These are phyloP conservation scores for Xiphophorus maculatus DNA, from an alignment of 2,113 vertebrate genomes.

Conservation along the genomic window DNA sequence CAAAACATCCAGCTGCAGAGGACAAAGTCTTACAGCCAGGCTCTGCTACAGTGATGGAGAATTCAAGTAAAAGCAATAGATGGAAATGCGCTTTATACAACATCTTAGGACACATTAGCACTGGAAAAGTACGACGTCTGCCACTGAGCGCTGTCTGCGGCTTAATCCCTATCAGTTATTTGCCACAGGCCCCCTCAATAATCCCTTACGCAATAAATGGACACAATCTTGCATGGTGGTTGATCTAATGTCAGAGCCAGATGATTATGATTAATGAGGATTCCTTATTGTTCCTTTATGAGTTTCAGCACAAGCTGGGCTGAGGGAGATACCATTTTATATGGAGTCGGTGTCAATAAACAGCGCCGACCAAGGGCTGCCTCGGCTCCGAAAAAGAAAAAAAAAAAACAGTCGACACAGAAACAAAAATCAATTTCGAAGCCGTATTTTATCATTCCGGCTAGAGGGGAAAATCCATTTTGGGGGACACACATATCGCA, in stretches of 20 bases:
- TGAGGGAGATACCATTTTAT: constrained; percentile 69
- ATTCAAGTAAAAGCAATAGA: constrained; percentile 31
- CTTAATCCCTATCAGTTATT: constrained; percentile 67
- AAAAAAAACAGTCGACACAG: constrained; percentile 33
- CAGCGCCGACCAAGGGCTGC: constrained; percentile 45
- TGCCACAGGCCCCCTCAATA: constrained; percentile 72
- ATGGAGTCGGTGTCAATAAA: constrained; percentile 67
- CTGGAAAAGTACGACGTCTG: constrained; percentile 50
- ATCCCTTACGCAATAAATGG: constrained; percentile 72
- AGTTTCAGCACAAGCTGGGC: constrained; percentile 74
- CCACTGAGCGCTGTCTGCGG: constrained; percentile 37
- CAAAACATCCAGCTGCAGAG: constrained; percentile 50
- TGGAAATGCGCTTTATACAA: constrained; percentile 2
- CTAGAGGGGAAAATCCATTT: constrained; percentile 69
- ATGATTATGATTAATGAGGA: constrained; percentile 78
- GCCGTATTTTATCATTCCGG: constrained; percentile 67
- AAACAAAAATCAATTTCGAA: constrained; percentile 67
- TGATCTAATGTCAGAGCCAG: constrained; percentile 72
- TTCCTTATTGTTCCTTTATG: constrained; percentile 81
- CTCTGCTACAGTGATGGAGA: constrained; percentile 21
- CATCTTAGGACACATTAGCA: background rate
- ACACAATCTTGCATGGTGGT: constrained; percentile 71
- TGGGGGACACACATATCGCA: constrained; percentile 41
- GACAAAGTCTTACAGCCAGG: constrained; percentile 29
- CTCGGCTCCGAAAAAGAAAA: constrained; percentile 47